These are phyloP conservation scores for human DNA, from an alignment of 2,113 vertebrate species.

Conservation along the genomic window GRCh38 chr7:97796501-97797000, in stretches of 20 bases:
- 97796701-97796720: neutral
- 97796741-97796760: neutral
- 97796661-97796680: neutral
- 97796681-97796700: neutral
- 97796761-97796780: neutral
- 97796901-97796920: neutral
- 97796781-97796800: neutral
- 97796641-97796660: neutral
- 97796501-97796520: neutral
- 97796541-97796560: neutral
- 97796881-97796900: neutral
- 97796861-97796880: neutral
- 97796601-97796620: neutral
- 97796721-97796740: neutral
- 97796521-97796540: neutral
- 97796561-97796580: neutral
- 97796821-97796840: neutral
- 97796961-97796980: too few relatives aligned
- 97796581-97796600: neutral
- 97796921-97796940: neutral
- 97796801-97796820: neutral
- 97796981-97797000: too few relatives aligned
- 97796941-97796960: neutral
- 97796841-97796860: neutral
- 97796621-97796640: neutral